Base-by-base conservation (phyloP, 2,888 invertebrate species). In the Pachymerium ferrugineum region DNA sequence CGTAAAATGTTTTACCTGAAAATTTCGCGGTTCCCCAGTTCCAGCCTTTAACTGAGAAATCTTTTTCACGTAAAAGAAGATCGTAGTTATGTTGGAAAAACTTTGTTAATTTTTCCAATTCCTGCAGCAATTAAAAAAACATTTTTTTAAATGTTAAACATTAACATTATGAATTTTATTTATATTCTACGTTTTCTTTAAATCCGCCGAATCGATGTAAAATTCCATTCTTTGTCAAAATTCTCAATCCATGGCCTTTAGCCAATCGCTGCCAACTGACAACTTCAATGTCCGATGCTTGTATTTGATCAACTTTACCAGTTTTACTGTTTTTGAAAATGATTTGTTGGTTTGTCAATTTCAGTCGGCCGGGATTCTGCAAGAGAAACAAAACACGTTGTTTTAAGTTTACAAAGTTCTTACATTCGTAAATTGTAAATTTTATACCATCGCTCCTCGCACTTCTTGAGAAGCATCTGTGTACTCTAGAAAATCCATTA, bases 1-100 rank as follows among this genome's bases (percentile, higher is more conserved):
- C 8, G 12, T 54, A 19, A 5, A 54, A 6, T 10, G n/a, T 74
- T 74, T 74, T 77, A 84, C 86, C 98, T 79, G 89, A 89, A 81
- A 99, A 98, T 79, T 93, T 92, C 0, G 95, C 94, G 0, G 93
- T 92, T 30, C 99, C 99, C 95, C 98, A 99, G 83, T 99, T 99
- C 98, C 98, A 99, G 0, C 99, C 99, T 82, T 95, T 97, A 0
- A 97, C 86, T 77, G 95, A 93, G 73, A 96, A 84, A 80, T 99
- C 98, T 79, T 93, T 93, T 79, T 94, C 94, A 69, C 93, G 85
- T 88, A 97, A 89, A 74, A 93, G 91, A 78, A 91, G 90, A 30
- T 89, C 87, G 82, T 96, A 97, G 77, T 90, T 89, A 5, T 87
- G 85, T 77, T 89, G 88, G 78, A 97, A 91, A 83, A 94, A 98